phyloP scores from a whole-genome alignment of 2,888 invertebrate genomes.

The Macrophya annulata region DNA sequence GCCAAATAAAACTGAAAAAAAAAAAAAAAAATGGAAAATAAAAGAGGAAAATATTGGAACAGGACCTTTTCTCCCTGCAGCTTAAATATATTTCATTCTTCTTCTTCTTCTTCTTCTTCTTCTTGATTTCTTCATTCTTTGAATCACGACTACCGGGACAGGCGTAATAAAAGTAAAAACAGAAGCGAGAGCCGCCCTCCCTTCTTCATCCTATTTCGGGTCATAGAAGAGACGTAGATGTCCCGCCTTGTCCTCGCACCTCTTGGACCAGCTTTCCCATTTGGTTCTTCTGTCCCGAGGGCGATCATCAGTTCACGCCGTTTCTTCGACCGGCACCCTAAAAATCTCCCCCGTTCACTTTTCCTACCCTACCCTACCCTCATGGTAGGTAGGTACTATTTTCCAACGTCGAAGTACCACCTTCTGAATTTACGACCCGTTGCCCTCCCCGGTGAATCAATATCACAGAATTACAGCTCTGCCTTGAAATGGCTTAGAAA shows the following conservation, averaged over 20 bases:
- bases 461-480: slow-evolving; percentile 34
- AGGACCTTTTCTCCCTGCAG: neutral
- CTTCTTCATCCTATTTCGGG: neutral
- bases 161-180: slow-evolving; percentile 38
- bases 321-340: neutral
- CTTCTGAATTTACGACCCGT: slow-evolving; percentile 40
- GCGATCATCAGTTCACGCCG: slow-evolving; percentile 43
- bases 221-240: slow-evolving; percentile 15
- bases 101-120: neutral
- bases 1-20: neutral
- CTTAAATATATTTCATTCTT: neutral
- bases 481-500: slow-evolving; percentile 32
- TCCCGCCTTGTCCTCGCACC: slow-evolving; percentile 14
- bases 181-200: neutral
- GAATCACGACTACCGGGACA: slow-evolving; percentile 3
- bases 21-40: neutral
- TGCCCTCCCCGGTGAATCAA: slow-evolving; percentile 28
- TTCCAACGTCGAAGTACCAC: slow-evolving; percentile 28
- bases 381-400: neutral
- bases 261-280: slow-evolving; percentile 5
- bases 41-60: neutral
- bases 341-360: neutral
- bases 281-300: slow-evolving; percentile 17
- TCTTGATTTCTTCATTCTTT: neutral
- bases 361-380: slow-evolving; percentile 13